A percentile compares a stretch with the other conserved stretches of the same genome.
phyloP scores from a whole-genome alignment of 2,113 vertebrate genomes.

The Nycticryphes semicollaris region DNA sequence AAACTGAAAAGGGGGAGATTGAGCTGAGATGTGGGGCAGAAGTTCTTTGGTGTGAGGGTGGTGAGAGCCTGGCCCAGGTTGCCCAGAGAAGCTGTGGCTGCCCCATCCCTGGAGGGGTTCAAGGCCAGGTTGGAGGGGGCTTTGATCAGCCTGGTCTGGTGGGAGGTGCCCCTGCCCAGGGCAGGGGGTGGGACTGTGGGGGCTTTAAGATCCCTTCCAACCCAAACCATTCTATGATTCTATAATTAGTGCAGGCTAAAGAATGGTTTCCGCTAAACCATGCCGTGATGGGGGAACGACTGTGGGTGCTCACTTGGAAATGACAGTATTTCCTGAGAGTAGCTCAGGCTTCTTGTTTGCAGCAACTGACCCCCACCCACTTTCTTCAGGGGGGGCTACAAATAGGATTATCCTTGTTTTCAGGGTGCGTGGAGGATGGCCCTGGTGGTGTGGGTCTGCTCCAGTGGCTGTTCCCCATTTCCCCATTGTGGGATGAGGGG shows the following conservation, averaged over 20 bases:
- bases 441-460: background rate
- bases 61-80: too few species aligned
- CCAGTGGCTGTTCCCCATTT: background rate
- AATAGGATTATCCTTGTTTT: too few species aligned
- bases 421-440: background rate
- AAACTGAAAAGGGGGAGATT: too few species aligned
- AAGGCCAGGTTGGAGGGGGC: background rate
- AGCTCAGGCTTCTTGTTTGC: background rate
- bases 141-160: background rate
- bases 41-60: too few species aligned
- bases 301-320: background rate
- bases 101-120: background rate
- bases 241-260: background rate
- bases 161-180: background rate
- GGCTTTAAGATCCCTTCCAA: background rate
- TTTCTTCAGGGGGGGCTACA: background rate
- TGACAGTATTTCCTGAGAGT: fast-evolving
- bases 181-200: background rate
- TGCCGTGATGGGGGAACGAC: background rate
- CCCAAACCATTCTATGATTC: background rate
- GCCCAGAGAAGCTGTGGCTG: background rate
- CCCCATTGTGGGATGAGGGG: background rate
- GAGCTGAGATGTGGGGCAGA: too few species aligned
- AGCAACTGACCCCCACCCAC: fast-evolving
- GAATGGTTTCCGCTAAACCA: fast-evolving